Conservation (phyloP, 2,797 vertebrate species). For the Alcedo atthis region DNA sequence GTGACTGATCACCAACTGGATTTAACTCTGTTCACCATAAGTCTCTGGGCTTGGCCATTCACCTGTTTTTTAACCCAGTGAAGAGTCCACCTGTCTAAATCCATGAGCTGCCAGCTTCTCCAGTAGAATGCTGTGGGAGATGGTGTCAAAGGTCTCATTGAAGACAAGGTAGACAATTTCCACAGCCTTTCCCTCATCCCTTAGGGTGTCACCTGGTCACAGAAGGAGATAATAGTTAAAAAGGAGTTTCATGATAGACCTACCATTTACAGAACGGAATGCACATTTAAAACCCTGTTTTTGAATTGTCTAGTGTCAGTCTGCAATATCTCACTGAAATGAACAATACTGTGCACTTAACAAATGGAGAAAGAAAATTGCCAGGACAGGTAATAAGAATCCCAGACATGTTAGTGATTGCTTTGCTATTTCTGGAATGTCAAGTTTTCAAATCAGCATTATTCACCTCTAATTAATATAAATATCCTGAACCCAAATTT, state of each 20-base stretch:
- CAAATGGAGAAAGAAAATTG: constrained; percentile 34
- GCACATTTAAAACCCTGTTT: constrained; percentile 52
- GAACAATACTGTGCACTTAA: constrained; percentile 33
- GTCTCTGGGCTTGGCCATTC: no score
- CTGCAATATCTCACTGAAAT: constrained; percentile 38
- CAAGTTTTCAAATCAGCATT: constrained; percentile 41
- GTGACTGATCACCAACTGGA: no score
- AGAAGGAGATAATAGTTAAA: not conserved
- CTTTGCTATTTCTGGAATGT: constrained; percentile 31
- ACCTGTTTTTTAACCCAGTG: no score
- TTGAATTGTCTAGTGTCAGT: constrained; percentile 25
- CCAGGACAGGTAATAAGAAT: constrained; percentile 52
- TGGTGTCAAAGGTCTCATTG: no score
- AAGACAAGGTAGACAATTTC: no score
- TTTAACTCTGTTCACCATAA: no score
- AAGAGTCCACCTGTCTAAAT: no score
- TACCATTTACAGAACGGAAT: constrained; percentile 25
- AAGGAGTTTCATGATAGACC: constrained; percentile 6
- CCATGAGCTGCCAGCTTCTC: no score
- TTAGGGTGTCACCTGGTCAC: no score
- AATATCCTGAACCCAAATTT: constrained; percentile 20
- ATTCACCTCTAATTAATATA: constrained; percentile 63
- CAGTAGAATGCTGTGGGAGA: no score
- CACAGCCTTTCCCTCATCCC: no score
- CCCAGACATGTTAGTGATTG: constrained; percentile 15